phyloP scores from a whole-genome alignment of 2,113 vertebrate species.

The Rhodinocichla rosea region DNA sequence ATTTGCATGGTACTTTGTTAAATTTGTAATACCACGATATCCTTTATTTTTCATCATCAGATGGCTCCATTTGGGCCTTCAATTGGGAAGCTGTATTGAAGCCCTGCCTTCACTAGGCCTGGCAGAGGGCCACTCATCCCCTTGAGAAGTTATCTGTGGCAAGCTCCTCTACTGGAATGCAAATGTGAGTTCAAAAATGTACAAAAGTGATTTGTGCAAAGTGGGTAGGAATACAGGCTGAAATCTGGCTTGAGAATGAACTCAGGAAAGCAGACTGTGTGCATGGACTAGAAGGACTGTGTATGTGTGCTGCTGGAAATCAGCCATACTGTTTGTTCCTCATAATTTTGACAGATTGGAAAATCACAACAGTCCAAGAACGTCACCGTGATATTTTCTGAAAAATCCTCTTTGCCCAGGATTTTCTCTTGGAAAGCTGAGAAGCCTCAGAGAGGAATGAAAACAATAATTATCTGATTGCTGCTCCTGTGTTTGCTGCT shows the following conservation, averaged over 20 bases:
- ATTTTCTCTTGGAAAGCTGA: too few species aligned
- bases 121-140: rapidly evolving
- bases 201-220: neutral
- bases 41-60: neutral
- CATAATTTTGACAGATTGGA: neutral
- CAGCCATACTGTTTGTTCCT: neutral
- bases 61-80: neutral
- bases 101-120: too few species aligned
- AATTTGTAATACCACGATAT: neutral
- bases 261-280: neutral
- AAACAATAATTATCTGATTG: too few species aligned
- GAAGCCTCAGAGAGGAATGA: too few species aligned
- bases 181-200: neutral
- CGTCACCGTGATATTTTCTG: too few species aligned
- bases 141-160: neutral
- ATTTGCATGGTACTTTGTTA: neutral
- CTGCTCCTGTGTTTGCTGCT: too few species aligned
- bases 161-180: neutral
- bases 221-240: neutral
- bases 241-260: neutral
- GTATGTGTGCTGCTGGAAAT: neutral
- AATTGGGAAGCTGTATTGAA: neutral
- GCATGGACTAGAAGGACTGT: neutral
- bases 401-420: too few species aligned
- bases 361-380: neutral